These are phyloP conservation scores for Acleris sparsana DNA, from an alignment of 2,888 invertebrate species.

Conservation along the genomic window DNA sequence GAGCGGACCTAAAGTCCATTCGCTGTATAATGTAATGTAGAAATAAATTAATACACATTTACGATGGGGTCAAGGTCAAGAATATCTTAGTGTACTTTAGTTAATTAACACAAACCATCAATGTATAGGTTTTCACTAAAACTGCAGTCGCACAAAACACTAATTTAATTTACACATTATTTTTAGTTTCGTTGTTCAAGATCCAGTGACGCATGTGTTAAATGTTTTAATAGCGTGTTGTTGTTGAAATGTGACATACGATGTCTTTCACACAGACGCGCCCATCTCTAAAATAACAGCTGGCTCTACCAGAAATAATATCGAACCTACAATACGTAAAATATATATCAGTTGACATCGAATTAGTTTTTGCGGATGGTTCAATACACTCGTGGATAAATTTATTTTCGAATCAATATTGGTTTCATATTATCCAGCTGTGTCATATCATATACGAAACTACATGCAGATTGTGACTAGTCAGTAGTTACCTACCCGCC, in stretches of 20 bases:
- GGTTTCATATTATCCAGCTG: too few relatives aligned
- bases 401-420: too few relatives aligned
- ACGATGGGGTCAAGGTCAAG: too few relatives aligned
- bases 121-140: too few relatives aligned
- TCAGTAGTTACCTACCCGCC: too few relatives aligned
- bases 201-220: slow-evolving; percentile 55
- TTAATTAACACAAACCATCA: too few relatives aligned
- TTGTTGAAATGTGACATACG: slow-evolving; percentile 27
- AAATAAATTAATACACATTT: too few relatives aligned
- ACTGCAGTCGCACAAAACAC: background rate
- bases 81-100: too few relatives aligned
- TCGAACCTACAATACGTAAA: slow-evolving; percentile 9
- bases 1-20: too few relatives aligned
- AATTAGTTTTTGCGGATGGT: slow-evolving; percentile 18
- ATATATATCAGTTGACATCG: slow-evolving; percentile 19
- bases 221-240: slow-evolving; percentile 53
- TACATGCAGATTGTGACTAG: too few relatives aligned
- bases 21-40: too few relatives aligned
- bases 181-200: slow-evolving; percentile 24
- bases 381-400: background rate
- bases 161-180: background rate
- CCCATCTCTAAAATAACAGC: slow-evolving; percentile 23
- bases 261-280: slow-evolving; percentile 24
- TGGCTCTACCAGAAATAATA: slow-evolving; percentile 24
- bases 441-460: too few relatives aligned